Evolutionary conservation across 2,797 vertebrate genomes (phyloP).

Genomic region (Neosilurus hyrtlii): DNA sequence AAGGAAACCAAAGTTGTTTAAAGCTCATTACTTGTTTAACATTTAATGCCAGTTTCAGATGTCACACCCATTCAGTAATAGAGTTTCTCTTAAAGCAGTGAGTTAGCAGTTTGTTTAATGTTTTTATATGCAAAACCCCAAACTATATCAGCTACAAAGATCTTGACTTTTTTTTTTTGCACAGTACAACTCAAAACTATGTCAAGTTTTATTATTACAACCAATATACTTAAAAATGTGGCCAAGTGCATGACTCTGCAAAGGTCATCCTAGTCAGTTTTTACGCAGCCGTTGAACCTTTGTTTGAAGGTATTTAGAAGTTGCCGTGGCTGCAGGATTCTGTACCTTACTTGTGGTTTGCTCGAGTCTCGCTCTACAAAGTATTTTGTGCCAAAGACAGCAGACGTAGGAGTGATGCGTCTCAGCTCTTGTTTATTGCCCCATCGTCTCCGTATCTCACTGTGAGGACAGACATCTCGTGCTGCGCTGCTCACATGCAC

Average conservation of each 20-base stretch:
- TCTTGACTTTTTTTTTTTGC: neutral
- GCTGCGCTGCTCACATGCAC: conserved; percentile 52
- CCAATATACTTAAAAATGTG: conserved; percentile 11
- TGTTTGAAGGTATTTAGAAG: conserved; percentile 41
- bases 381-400: conserved; percentile 50
- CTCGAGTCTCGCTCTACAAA: conserved; percentile 29
- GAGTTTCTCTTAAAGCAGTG: neutral
- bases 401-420: conserved; percentile 44
- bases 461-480: conserved; percentile 49
- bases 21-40: neutral
- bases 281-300: conserved; percentile 38
- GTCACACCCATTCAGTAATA: neutral
- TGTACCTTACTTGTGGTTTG: conserved; percentile 52
- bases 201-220: conserved; percentile 18
- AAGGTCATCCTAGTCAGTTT: conserved; percentile 5
- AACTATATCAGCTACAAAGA: conserved; percentile 7
- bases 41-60: neutral
- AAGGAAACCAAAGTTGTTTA: conserved; percentile 10
- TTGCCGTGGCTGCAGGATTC: conserved; percentile 53
- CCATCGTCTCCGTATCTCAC: conserved; percentile 49
- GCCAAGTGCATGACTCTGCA: conserved; percentile 8
- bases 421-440: conserved; percentile 55
- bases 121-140: neutral
- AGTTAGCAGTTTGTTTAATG: neutral
- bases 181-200: neutral